Percentiles rank a stretch among this genome's conserved stretches.
Evolutionary conservation across 2,113 vertebrate genomes (phyloP).

Genomic region (Grammomys dolichurus): DNA sequence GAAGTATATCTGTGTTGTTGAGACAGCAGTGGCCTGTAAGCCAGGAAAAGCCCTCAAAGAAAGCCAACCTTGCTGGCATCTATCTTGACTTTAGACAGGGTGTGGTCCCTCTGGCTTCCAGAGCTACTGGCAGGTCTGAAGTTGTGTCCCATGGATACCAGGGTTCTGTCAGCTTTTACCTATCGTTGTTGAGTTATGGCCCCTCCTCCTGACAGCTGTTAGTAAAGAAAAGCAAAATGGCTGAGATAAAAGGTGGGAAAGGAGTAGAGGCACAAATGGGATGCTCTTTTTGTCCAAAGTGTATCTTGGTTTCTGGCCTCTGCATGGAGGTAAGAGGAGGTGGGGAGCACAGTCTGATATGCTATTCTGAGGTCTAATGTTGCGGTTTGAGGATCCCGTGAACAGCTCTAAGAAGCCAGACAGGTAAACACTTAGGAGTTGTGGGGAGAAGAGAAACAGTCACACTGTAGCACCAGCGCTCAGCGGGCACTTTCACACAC

Average conservation of each 20-base stretch:
- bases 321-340: background rate
- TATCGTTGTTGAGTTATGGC: background rate
- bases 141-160: background rate
- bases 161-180: background rate
- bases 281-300: background rate
- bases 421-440: background rate
- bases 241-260: slow-evolving; percentile 17
- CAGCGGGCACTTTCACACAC: background rate
- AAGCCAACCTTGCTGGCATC: background rate
- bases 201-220: background rate
- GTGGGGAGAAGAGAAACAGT: background rate
- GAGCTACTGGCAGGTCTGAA: background rate
- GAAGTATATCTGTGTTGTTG: background rate
- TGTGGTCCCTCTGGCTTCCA: background rate
- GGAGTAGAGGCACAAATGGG: background rate
- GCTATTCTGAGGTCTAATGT: background rate
- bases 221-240: slow-evolving; percentile 25
- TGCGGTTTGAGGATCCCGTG: background rate
- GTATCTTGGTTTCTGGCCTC: background rate
- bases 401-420: background rate
- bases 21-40: background rate
- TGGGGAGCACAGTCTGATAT: background rate
- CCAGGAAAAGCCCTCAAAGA: background rate
- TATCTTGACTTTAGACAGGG: background rate
- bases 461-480: background rate